Base-by-base conservation (phyloP, 1,140 invertebrate species). In the Arctopsyche grandis region DNA sequence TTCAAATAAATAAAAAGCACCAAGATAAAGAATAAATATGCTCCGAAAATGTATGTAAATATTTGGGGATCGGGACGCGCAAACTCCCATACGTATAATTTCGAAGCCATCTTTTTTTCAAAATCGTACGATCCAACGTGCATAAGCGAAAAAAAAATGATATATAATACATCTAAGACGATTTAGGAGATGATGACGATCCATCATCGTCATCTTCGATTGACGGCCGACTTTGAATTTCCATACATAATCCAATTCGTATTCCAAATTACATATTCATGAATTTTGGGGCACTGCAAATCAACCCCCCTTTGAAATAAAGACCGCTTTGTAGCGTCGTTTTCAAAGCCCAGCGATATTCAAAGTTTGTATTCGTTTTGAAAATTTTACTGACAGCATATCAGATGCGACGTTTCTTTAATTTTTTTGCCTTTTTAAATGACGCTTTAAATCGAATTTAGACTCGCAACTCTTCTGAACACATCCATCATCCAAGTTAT, bases 11-110 rank as follows among this genome's bases (percentile, higher is more conserved):
- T 66, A 66, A 26, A 66, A 14, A 66, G 24, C 19, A 60, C 58
- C 3, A 60, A 60, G 58, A 60, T 60, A 66, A 66, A 66, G 58
- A 21, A 22, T 66, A 24, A 66, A 66, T 22, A 66, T 9, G 22
- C 7, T 21, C n/a, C 63, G 29, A 46, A 71, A 71, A 71, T n/a
- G 38, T 71, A 48, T 71, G 69, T 71, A 71, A 71, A 71, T 71
- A 71, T 71, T 71, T 71, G 44, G 38, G 38, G 44, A 46, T 71
- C 29, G 69, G 38, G 63, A 22, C 9, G 24, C 63, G 22, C 5
- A 29, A 26, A 1, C 9, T 60, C 16, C 56, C 56, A 38, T 38
- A 38, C 29, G 29, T 38, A 38, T 38, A 38, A 38, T 38, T 38
- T 38, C 7, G 29, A 38, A 7, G 7, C 29, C 3, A 4, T 7